These are phyloP conservation scores for Hypocryptadius cinnamomeus DNA, from an alignment of 2,113 vertebrate genomes.

Conservation along the genomic window DNA sequence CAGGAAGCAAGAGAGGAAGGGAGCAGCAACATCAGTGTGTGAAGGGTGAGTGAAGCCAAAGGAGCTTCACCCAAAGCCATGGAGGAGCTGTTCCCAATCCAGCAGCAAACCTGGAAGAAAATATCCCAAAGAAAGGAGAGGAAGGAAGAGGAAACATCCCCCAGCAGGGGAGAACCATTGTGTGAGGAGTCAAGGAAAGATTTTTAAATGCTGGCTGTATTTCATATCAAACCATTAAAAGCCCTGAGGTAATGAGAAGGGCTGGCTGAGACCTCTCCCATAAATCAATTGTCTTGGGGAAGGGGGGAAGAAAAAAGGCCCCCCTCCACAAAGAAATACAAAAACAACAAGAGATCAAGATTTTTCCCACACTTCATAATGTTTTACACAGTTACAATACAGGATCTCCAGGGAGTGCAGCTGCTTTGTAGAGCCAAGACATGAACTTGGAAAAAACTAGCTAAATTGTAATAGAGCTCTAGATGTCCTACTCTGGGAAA, in stretches of 20 bases:
- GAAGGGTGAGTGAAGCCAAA: not conserved
- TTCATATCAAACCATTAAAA: not conserved
- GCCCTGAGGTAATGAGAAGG: not conserved
- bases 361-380: constrained; percentile 17
- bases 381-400: not conserved
- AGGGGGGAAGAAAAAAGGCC: not conserved
- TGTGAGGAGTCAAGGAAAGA: not conserved
- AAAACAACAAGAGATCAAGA: not conserved
- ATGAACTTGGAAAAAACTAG: not conserved
- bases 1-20: not conserved
- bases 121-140: not conserved
- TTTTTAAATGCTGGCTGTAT: not conserved
- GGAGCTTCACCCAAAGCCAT: not conserved
- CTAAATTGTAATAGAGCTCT: not conserved
- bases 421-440: constrained; percentile 3
- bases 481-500: not conserved
- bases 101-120: not conserved
- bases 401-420: not conserved
- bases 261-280: not conserved
- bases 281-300: not conserved
- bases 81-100: not conserved
- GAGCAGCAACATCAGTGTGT: not conserved
- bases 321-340: not conserved
- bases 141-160: not conserved
- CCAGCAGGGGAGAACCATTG: not conserved